Percentiles rank a stretch among this genome's conserved stretches.
These are phyloP conservation scores for Rhinoderma darwinii DNA, from an alignment of 2,113 vertebrate species.

Conservation along the genomic window DNA sequence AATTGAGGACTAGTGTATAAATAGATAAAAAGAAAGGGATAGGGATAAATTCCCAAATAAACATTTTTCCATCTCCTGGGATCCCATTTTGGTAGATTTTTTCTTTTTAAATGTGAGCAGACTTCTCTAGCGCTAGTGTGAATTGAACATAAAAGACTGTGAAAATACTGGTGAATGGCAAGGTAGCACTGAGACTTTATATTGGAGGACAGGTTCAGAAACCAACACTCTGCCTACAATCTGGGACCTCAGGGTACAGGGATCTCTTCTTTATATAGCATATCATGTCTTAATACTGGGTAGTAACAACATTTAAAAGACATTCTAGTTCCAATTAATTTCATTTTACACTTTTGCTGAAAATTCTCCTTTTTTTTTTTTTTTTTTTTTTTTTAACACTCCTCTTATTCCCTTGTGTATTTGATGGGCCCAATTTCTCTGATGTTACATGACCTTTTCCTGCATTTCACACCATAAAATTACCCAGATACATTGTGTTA, in stretches of 20 bases:
- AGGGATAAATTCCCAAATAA: neutral
- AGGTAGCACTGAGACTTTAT: neutral
- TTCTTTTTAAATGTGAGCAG: too few species aligned
- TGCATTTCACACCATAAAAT: slow-evolving; percentile 3
- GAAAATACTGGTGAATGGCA: neutral
- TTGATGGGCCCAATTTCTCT: neutral
- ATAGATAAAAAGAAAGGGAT: too few species aligned
- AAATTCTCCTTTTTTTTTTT: neutral
- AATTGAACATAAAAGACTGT: neutral
- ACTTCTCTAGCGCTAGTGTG: neutral
- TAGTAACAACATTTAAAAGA: neutral
- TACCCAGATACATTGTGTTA: neutral
- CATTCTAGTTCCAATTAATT: neutral
- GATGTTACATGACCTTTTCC: slow-evolving; percentile 13
- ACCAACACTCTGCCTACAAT: neutral
- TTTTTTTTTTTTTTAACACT: too few species aligned
- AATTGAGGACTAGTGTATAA: too few species aligned
- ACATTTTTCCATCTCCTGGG: neutral
- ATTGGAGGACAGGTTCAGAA: neutral
- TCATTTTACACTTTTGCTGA: neutral
- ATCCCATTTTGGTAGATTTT: too few species aligned
- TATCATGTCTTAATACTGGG: neutral
- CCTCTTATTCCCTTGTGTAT: neutral
- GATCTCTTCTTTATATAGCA: neutral
- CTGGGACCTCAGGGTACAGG: neutral